Evolutionary conservation across 2,797 vertebrate genomes (phyloP).

Genomic region (Podargus strigoides): DNA sequence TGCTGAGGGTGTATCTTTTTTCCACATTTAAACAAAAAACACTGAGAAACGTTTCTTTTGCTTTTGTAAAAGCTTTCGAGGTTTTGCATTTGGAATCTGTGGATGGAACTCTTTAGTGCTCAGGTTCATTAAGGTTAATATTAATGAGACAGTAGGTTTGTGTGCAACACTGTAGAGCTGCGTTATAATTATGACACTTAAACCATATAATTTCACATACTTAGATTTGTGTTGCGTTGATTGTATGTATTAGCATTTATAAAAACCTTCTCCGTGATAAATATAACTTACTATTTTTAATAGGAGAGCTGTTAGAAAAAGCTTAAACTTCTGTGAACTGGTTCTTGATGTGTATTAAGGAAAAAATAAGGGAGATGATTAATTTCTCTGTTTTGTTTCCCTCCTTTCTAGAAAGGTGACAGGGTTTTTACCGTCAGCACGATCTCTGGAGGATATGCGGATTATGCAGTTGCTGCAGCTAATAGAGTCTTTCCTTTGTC

Average conservation of each 20-base stretch:
- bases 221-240: not conserved
- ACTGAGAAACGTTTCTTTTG: not conserved
- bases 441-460: conserved; percentile 86
- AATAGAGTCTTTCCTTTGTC: conserved; percentile 79
- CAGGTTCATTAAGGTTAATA: not conserved
- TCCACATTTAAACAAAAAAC: not conserved
- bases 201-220: too few relatives aligned
- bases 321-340: not conserved
- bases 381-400: not conserved
- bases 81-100: not conserved
- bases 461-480: conserved; percentile 80
- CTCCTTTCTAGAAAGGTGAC: conserved; percentile 81
- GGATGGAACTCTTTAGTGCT: not conserved
- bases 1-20: not conserved
- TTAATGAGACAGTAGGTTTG: not conserved
- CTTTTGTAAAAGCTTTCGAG: not conserved
- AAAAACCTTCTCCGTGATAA: not conserved
- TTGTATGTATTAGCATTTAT: not conserved
- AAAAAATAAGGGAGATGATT: not conserved
- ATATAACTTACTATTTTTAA: not conserved
- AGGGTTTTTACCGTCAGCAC: conserved; percentile 84
- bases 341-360: not conserved
- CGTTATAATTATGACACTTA: not conserved
- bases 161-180: not conserved
- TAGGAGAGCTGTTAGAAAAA: not conserved